Evolutionary conservation across 2,797 vertebrate species (phyloP).

Genomic region (Phataginus tetradactyla): DNA sequence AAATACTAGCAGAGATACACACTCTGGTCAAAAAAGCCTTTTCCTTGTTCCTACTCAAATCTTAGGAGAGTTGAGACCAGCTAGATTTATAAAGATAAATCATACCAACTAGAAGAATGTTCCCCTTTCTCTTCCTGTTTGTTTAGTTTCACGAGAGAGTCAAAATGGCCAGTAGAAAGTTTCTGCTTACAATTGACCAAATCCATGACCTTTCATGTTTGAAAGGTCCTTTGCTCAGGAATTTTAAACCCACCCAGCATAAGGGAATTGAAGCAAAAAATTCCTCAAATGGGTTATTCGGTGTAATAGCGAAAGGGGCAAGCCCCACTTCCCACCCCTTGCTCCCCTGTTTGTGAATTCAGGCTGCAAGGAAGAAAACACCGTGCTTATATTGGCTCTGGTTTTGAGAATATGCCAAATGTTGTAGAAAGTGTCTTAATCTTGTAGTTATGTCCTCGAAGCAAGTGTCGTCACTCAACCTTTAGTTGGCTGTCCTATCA

Average conservation of each 20-base stretch:
- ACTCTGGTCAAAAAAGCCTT: not conserved
- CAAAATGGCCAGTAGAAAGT: not conserved
- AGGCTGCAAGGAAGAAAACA: not conserved
- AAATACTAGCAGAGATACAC: not conserved
- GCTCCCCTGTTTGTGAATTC: not conserved
- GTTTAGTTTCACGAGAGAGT: not conserved
- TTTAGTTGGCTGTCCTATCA: not conserved
- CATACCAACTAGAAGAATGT: not conserved
- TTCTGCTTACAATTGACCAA: not conserved
- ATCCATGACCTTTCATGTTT: not conserved
- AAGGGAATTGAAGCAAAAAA: not conserved
- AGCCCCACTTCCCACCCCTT: not conserved
- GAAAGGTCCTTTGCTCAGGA: not conserved
- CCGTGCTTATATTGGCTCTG: not conserved
- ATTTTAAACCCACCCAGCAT: not conserved
- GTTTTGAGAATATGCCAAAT: not conserved
- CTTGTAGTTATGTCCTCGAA: not conserved
- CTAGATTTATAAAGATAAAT: not conserved
- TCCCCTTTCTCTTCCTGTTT: not conserved
- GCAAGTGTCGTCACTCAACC: not conserved
- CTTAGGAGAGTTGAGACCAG: not conserved
- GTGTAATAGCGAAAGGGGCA: accelerated
- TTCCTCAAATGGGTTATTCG: not conserved
- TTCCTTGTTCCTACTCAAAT: not conserved
- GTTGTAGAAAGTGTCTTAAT: not conserved